Evolutionary conservation across 2,797 vertebrate genomes (phyloP), one percentile per base, ranked within the genome.

Genomic region (Falco concolor): DNA sequence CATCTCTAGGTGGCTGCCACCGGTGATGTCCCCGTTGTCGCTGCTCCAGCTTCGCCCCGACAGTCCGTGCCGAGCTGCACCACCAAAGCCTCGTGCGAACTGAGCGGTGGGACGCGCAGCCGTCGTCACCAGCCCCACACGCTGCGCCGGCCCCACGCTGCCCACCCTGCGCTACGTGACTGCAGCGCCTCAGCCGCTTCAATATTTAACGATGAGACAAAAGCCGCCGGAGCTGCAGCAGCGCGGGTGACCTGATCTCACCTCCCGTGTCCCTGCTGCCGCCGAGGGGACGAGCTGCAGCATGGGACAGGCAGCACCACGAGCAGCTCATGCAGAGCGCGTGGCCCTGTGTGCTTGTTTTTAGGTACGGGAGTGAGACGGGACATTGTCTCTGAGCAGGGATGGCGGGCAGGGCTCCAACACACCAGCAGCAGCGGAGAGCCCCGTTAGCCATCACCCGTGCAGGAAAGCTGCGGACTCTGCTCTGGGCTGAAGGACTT

Each of bases 261-360:
- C 84, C 87, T 52, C 1, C 79, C 8, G 1, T 0, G 16, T 20
- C 67, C 56, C 64, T 4, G 73, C 21, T 4, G 12, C 85, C 4
- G 4, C 1, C 4, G 16, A 4, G 53, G 67, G 60, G 64, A 80
- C 1, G 3, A 72, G 32, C 2, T 6, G 70, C 52, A 23, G 50
- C 2, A 7, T 6, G 12, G 68, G 49, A n/a, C n/a, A 11, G 22
- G 74, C 25, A 65, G 69, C 34, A 49, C 44, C 10, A 8, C 53
- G 10, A 38, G 27, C 56, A 38, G 52, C 34, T 28, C 12, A 8
- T 12, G n/a, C 2, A 0, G 32, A 10, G 40, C 11, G 1, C 25
- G 17, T 9, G 1, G 14, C 15, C 1, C 5, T 6, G 17, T 8
- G 54, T 15, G 27, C 11, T 36, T 0, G 0, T n/a, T 13, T 2